Evolutionary conservation across 2,113 vertebrate species (phyloP), one percentile per base, ranked within the genome.

Genomic region (Rafetus swinhoei): DNA sequence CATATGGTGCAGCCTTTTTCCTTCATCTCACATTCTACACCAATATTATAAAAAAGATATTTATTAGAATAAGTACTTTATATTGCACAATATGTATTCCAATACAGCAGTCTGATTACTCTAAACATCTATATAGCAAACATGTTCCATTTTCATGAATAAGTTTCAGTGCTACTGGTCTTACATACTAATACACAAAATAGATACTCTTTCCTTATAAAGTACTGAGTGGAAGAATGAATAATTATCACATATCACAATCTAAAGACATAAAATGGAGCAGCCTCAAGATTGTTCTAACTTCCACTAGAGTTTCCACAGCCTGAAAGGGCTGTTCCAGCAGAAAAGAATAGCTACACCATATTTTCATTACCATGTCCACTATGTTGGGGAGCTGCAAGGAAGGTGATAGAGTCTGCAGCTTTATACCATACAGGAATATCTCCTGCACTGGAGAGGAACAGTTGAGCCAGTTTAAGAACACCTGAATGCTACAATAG

Each of bases 21-120:
- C 19, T 85, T 95, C 52, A 81, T 96, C 90, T 95, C 35, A 94
- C 1, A 11, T 94, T 95, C 91, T 92, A 90, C 95, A 88, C 81
- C 9, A 96, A 88, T 89, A 81, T 79, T 86, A 52, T 96, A 60
- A 53, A 39, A 91, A 94, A 62, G 15, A 1, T 8, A 79, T 14
- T 29, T 79, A 82, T 89, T 79, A 81, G 74, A 95, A 92, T 1
- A 4, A 92, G 9, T 24, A 69, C 45, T 79, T 72, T 45, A 7
- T 53, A 82, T 29, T 79, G 6, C 29, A 84, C 2, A 54, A 14
- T 85, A 84, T 9, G n/a, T 18, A 62, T 80, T 96, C 62, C 5
- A 77, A 45, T 56, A 60, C 7, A 93, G 4, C 29, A 90, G 76
- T 57, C 87, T 95, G 27, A 85, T 88, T 89, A 95, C 4, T 90